Evolutionary conservation across 1,140 invertebrate species (phyloP).

Genomic region (Hycleus cichorii): DNA sequence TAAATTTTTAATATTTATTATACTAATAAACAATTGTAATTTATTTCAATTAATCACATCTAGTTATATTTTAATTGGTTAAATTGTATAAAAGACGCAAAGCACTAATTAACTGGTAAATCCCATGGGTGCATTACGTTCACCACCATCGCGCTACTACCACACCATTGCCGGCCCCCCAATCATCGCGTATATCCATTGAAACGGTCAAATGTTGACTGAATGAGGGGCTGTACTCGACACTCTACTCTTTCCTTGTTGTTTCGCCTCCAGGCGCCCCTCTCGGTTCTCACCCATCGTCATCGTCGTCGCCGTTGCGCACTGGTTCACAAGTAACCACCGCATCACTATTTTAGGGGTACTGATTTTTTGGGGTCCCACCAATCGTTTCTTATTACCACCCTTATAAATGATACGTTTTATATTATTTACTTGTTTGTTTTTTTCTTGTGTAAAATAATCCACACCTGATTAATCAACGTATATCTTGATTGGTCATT

Average conservation of each 20-base stretch:
- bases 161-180: conserved; percentile 12
- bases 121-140: conserved; percentile 3
- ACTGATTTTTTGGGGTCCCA: conserved; percentile 37
- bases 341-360: conserved; percentile 30
- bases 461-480: too few species aligned
- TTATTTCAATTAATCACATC: too few species aligned
- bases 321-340: conserved; percentile 40
- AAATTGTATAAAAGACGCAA: not conserved
- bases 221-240: conserved; percentile 18
- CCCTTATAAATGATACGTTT: not conserved
- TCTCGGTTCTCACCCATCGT: conserved; percentile 17
- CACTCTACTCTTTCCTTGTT: conserved; percentile 12
- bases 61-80: too few species aligned
- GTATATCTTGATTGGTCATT: too few species aligned
- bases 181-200: conserved; percentile 18
- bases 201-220: conserved; percentile 12
- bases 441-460: too few species aligned
- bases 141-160: not conserved
- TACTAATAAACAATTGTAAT: too few species aligned
- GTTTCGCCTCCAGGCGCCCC: conserved; percentile 18
- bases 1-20: too few species aligned
- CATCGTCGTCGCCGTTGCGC: conserved; percentile 33
- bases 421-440: too few species aligned
- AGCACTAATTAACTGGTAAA: conserved; percentile 8
- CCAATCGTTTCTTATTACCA: conserved; percentile 27